Evolutionary conservation across 2,888 invertebrate species (phyloP), one percentile per base, ranked within the genome.

Genomic region (Lochmaea capreae): DNA sequence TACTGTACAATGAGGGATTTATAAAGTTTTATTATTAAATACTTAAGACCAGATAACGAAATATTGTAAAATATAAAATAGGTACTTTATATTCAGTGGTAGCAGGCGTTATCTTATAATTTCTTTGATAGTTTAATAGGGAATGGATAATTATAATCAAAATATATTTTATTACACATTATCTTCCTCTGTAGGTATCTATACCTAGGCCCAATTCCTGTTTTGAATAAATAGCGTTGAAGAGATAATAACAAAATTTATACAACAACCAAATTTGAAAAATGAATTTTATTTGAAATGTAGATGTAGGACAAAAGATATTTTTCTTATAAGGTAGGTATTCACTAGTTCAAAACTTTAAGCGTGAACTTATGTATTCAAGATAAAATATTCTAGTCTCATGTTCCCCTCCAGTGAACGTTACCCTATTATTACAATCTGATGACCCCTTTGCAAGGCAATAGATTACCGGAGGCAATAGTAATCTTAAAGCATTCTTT

Each of bases 391-490:
- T 85, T 85, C 85, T 79, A 80, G 84, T 85, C 85, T 84, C 84
- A 85, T 85, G 84, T 83, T 83, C 83, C 84, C 84, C 81, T 82
- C 84, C 81, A 83, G 81, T 81, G 82, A 81, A 81, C 81, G 83
- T 82, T 85, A 84, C 85, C 86, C 85, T 83, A 84, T 85, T 85
- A 85, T 85, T 84, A 84, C 85, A 84, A 85, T 85, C 83, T 82
- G 83, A 85, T 85, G 85, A 85, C 85, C 85, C 84, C 81, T 83
- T 84, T 84, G 82, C 69, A 79, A 78, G 74, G 80, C 81, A 76
- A 82, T 81, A 79, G 79, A 83, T 83, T 81, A 81, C 79, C 76
- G 72, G 68, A 69, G 78, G 78, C 78, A 78, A 65, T 57, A 65
- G 18, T 49, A 39, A 76, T 78, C 76, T 77, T 75, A 70, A 54